Percentiles rank a stretch among this genome's conserved stretches.
Conservation (phyloP, 1,140 invertebrate genomes). For the Lordiphosa stackelbergi region DNA sequence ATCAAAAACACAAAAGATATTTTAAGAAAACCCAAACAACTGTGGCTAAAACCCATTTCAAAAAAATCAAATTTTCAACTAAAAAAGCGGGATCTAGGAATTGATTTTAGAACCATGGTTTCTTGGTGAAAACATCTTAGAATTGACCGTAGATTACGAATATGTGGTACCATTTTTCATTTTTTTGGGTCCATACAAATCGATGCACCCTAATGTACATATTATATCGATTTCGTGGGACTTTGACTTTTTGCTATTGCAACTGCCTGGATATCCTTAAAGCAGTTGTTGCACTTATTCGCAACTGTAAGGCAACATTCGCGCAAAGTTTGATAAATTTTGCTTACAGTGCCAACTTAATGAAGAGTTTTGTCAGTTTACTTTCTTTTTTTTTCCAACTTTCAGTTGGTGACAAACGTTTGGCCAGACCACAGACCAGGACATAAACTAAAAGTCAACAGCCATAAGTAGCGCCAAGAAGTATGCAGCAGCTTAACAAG, state of each 20-base stretch:
- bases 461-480: conserved; percentile 61
- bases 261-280: conserved; percentile 35
- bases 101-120: too few species aligned
- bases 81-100: too few species aligned
- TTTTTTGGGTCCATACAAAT: too few species aligned
- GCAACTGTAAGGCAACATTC: too few species aligned
- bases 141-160: too few species aligned
- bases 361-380: conserved; percentile 46
- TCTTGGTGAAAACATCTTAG: too few species aligned
- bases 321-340: conserved; percentile 72
- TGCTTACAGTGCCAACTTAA: conserved; percentile 67
- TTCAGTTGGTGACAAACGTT: conserved; percentile 34
- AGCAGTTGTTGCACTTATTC: conserved; percentile 15
- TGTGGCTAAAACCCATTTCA: too few species aligned
- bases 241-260: conserved; percentile 30
- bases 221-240: conserved; percentile 55
- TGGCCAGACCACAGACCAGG: conserved; percentile 30
- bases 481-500: conserved; percentile 56
- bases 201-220: too few species aligned
- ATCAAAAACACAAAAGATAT: too few species aligned
- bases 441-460: conserved; percentile 57
- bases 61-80: too few species aligned
- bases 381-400: conserved; percentile 13
- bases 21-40: too few species aligned
- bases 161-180: too few species aligned